phyloP scores from a whole-genome alignment of 1,140 invertebrate species.

The Gonatopus flavifemur region DNA sequence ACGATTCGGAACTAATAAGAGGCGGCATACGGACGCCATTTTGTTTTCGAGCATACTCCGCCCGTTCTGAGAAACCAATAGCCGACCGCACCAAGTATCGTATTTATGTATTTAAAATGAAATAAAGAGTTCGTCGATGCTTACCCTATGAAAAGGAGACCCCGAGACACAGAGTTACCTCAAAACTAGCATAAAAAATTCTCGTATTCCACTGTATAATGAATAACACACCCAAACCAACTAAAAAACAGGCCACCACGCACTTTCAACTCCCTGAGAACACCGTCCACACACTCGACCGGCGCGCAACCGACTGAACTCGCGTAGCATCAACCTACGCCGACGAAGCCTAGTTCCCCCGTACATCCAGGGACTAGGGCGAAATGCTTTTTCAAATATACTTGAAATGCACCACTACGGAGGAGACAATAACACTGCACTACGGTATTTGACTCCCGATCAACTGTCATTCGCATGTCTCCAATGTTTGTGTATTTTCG shows the following conservation, averaged over 20 bases:
- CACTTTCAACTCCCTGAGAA: background rate
- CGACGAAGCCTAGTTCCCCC: conserved; percentile 29
- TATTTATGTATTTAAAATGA: conserved; percentile 13
- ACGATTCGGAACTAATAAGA: too few species aligned
- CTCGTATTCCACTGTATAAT: conserved; percentile 30
- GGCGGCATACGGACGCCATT: conserved; percentile 49
- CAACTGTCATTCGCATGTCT: too few species aligned
- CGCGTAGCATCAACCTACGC: conserved; percentile 32
- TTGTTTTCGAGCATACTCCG: conserved; percentile 41
- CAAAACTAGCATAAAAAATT: conserved; percentile 43
- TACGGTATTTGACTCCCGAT: too few species aligned
- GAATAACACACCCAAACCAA: conserved; percentile 5
- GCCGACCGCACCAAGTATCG: conserved; percentile 4
- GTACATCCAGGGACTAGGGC: too few species aligned
- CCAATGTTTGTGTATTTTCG: too few species aligned
- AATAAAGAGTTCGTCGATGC: conserved; percentile 13
- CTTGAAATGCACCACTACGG: too few species aligned
- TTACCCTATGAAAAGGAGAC: conserved; percentile 42
- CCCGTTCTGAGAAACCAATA: conserved; percentile 28
- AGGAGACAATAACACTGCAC: too few species aligned
- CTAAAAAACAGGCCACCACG: conserved; percentile 30
- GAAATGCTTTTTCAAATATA: too few species aligned
- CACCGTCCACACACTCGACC: conserved; percentile 44
- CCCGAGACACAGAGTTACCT: conserved; percentile 32
- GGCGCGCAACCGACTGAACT: conserved; percentile 50